These are phyloP conservation scores for Pyxicephalus adspersus DNA, from an alignment of 2,113 vertebrate genomes.

Conservation along the genomic window DNA sequence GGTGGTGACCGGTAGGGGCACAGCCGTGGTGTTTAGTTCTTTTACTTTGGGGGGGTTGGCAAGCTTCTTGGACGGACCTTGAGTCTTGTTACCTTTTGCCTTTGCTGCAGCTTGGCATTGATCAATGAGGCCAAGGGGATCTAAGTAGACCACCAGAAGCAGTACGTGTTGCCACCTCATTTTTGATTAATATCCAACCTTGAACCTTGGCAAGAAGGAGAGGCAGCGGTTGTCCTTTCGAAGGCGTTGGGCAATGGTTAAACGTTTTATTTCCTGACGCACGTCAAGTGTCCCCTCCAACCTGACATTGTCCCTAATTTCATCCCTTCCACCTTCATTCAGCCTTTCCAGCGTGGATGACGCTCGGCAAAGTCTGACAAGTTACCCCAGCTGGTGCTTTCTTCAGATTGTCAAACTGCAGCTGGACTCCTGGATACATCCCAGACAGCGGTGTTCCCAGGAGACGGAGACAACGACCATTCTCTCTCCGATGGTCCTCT, in stretches of 20 bases:
- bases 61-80: constrained; percentile 57
- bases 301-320: constrained; percentile 18
- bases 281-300: constrained; percentile 6
- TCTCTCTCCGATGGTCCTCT: background rate
- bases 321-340: constrained; percentile 16
- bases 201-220: constrained; percentile 22
- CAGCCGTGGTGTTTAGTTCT: constrained; percentile 71
- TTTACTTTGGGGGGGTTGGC: constrained; percentile 64
- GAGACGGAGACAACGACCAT: background rate
- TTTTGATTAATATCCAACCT: constrained; percentile 51
- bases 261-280: background rate
- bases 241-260: background rate
- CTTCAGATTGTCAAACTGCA: constrained; percentile 18
- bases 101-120: constrained; percentile 63
- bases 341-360: background rate
- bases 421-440: constrained; percentile 21
- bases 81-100: constrained; percentile 69
- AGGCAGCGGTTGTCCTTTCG: background rate
- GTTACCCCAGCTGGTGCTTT: constrained; percentile 21
- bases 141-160: constrained; percentile 76
- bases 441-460: background rate
- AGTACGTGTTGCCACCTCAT: constrained; percentile 78
- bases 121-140: constrained; percentile 71
- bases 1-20: constrained; percentile 60
- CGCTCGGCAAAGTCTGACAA: background rate